Base-by-base conservation (phyloP, 1,140 invertebrate genomes). In the Tyrophagus putrescentiae region DNA sequence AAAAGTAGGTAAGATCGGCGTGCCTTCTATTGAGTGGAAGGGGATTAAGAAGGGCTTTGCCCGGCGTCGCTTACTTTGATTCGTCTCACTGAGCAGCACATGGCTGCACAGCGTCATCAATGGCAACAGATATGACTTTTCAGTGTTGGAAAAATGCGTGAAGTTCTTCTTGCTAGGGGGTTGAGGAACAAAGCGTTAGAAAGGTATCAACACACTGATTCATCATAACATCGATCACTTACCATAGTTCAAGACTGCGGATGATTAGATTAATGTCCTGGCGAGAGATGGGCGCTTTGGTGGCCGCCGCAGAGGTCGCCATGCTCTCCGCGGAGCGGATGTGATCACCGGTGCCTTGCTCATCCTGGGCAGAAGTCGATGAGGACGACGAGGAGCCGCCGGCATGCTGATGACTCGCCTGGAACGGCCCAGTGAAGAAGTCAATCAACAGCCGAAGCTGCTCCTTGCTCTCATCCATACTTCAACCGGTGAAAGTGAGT, bases 61-160 rank as follows among this genome's bases (percentile, higher is more conserved):
- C n/a, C n/a, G n/a, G n/a, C n/a, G n/a, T n/a, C n/a, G n/a, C n/a
- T 54, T 54, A 54, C 52, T 54, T 31, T 34, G 28, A 32, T 54
- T 31, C 11, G 52, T 54, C 25, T 54, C 52, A 25, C 31, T 54
- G 21, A 54, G 28, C n/a, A 54, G 28, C 13, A 54, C 27, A 54
- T 54, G 52, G 9, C 52, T 34, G 21, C 52, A 54, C 27, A 54
- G 27, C 1, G 52, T 54, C 52, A 54, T 54, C 28, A 54, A 54
- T 21, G 52, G 52, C 52, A 54, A 27, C 3, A 54, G 28, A 54
- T 54, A 54, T 31, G 25, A 27, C 13, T 27, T 13, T 54, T 54
- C 52, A 28, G 13, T n/a, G n/a, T 13, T 54, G 16, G 52, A n/a
- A n/a, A 54, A 54, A 54, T 54, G 52, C 21, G 52, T 32, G 11